Evolutionary conservation across 2,888 invertebrate genomes (phyloP).

Genomic region (Sarcophaga variegata): DNA sequence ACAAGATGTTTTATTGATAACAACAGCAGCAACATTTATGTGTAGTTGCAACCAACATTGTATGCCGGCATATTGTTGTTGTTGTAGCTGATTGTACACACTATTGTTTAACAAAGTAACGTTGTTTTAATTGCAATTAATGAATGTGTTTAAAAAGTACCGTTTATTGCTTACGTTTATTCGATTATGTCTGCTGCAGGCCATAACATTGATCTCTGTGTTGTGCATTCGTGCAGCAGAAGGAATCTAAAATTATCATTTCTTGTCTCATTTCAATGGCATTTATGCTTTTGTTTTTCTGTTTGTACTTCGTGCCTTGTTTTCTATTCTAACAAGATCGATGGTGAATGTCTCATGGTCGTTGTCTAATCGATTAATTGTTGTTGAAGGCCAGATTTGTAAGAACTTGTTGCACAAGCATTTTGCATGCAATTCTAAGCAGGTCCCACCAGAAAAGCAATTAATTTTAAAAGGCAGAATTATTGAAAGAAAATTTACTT

Average conservation of each 20-base stretch:
- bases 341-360: constrained; percentile 22
- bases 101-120: constrained; percentile 40
- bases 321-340: constrained; percentile 21
- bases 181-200: not conserved
- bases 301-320: not conserved
- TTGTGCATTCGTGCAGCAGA: not conserved
- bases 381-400: constrained; percentile 29
- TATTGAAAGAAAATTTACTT: no score
- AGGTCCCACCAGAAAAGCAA: not conserved
- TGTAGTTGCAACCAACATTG: not conserved
- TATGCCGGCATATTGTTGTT: no score
- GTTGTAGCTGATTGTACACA: constrained; percentile 1
- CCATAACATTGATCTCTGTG: not conserved
- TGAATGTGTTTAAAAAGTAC: constrained; percentile 16
- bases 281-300: not conserved
- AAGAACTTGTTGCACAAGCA: not conserved
- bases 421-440: not conserved
- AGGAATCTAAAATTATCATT: constrained; percentile 13
- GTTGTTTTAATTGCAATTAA: constrained; percentile 50
- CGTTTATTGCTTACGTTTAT: constrained; percentile 11
- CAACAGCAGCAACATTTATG: constrained; percentile 10
- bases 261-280: constrained; percentile 1
- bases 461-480: no score
- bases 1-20: constrained; percentile 10
- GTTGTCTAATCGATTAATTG: constrained; percentile 21